phyloP scores from a whole-genome alignment of 2,113 vertebrate species.

The Phylloscopus whistleri region DNA sequence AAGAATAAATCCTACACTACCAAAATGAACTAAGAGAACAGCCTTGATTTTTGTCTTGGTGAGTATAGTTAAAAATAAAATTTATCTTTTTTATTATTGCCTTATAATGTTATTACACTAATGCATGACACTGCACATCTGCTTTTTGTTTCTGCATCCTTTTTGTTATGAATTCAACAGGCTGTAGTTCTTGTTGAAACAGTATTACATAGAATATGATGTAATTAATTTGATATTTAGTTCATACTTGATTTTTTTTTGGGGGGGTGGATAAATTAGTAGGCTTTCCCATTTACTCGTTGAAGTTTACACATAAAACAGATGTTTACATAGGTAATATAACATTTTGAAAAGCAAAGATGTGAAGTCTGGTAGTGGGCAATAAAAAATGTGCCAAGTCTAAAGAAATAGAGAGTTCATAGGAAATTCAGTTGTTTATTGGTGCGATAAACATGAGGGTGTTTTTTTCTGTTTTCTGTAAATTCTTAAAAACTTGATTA shows the following conservation, averaged over 20 bases:
- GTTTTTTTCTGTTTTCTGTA: constrained; percentile 10
- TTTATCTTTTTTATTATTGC: constrained; percentile 30
- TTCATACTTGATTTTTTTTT: constrained; percentile 43
- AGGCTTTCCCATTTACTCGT: constrained; percentile 49
- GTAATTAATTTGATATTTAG: constrained; percentile 29
- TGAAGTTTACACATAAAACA: constrained; percentile 71
- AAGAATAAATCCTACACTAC: constrained; percentile 4
- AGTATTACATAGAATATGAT: constrained; percentile 65
- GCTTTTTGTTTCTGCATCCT: constrained; percentile 53
- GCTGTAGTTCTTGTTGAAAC: constrained; percentile 60
- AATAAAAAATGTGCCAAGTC: constrained; percentile 36
- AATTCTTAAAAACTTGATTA: constrained; percentile 41
- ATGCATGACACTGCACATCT: constrained; percentile 45
- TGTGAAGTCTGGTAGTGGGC: background rate
- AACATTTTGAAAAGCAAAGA: constrained; percentile 39
- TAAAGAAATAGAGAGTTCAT: background rate
- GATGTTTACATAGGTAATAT: constrained; percentile 63
- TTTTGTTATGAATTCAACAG: constrained; percentile 54
- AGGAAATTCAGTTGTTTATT: constrained; percentile 25
- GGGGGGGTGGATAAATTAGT: background rate
- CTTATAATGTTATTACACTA: constrained; percentile 64
- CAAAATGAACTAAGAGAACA: background rate
- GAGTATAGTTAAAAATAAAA: background rate
- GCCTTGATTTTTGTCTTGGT: constrained; percentile 33
- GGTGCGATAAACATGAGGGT: background rate